Evolutionary conservation across 2,888 invertebrate species (phyloP), one percentile per base, ranked within the genome.

Genomic region (Thysanoteuthis rhombus): DNA sequence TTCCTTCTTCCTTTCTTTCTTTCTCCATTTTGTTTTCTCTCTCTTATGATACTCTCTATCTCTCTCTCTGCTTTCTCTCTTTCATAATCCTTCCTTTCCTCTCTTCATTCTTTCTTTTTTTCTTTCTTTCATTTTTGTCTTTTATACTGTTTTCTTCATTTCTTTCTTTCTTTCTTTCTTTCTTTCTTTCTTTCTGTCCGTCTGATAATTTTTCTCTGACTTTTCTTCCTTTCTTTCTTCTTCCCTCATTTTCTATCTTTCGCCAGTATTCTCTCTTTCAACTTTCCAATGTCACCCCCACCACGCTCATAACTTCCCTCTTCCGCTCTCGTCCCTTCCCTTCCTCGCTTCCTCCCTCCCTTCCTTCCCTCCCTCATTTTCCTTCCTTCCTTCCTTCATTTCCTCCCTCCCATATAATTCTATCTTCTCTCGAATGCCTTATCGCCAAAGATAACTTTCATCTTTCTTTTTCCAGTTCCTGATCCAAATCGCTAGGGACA

Each of bases 81-180:
- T 32, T 32, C 6, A 8, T 5, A 5, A 0, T 32, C 5, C 5
- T 32, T 12, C 3, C 10, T 4, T 32, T 6, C 4, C 3, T 58
- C 10, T 58, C 10, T 6, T 32, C 32, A 4, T 58, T 75, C 12
- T n/a, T n/a, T 75, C 32, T 32, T 58, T 58, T 32, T 8, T 58
- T 32, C 32, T 32, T 32, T 58, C 12, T 12, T 32, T 32, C 32
- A 1, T 32, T 32, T 32, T n/a, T n/a, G 0, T n/a, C 10, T n/a
- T 75, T 12, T 1, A n/a, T 75, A 0, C 1, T n/a, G 32, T 0
- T 0, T 10, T n/a, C 0, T 19, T 32, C 8, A 0, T 8, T 6
- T 75, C n/a, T n/a, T 75, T n/a, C n/a, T n/a, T 75, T 1, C n/a
- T n/a, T 32, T 2, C 10, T n/a, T 19, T 2, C 2, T 8, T 19